Evolutionary conservation across 2,888 invertebrate genomes (phyloP).

Genomic region (Meta bourneti): DNA sequence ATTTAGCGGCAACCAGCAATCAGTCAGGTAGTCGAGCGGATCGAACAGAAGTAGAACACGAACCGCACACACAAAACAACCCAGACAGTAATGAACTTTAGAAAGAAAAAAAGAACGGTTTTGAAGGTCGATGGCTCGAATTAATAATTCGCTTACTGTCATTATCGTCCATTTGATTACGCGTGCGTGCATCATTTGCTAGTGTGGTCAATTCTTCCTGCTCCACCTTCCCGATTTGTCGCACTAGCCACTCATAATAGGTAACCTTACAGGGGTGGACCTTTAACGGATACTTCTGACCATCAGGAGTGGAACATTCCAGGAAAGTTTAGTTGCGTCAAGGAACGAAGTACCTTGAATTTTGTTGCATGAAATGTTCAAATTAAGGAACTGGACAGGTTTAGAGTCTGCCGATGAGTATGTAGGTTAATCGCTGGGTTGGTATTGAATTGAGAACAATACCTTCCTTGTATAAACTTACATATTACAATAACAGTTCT

Average conservation of each 20-base stretch:
- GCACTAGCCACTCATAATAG: background rate
- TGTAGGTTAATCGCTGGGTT: background rate
- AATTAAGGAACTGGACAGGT: background rate
- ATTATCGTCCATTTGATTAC: background rate
- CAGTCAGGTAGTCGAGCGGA: conserved; percentile 39
- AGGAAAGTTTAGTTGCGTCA: too few species aligned
- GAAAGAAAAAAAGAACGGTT: background rate
- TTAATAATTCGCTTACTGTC: background rate
- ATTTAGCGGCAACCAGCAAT: conserved; percentile 43
- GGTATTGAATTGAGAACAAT: background rate
- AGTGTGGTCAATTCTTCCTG: background rate
- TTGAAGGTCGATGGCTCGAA: conserved; percentile 41
- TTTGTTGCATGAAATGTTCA: too few species aligned
- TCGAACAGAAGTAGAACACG: conserved; percentile 60
- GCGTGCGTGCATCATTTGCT: background rate
- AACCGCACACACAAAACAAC: background rate
- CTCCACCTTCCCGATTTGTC: background rate
- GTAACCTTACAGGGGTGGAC: background rate
- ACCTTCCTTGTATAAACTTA: background rate
- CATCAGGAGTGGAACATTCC: too few species aligned
- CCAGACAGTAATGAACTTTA: conserved; percentile 40
- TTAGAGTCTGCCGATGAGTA: background rate
- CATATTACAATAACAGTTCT: too few species aligned
- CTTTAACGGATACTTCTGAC: background rate
- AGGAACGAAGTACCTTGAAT: too few species aligned